Base-by-base conservation (phyloP, 2,113 vertebrate genomes). In the Oncorhynchus mykiss region DNA sequence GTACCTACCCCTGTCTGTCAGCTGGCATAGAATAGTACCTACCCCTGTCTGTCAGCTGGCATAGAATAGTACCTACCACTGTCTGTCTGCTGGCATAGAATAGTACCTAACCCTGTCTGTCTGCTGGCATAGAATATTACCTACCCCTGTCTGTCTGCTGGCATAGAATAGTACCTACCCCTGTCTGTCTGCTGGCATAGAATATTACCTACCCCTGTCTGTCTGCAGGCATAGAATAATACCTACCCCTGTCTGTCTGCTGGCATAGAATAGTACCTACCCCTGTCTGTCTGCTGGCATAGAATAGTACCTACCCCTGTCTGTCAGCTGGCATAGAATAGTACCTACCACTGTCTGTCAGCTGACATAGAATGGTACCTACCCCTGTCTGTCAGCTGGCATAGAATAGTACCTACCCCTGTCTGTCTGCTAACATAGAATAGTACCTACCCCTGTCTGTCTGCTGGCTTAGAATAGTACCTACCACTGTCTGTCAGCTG, bases 31-130 rank as follows among this genome's bases (percentile, higher is more conserved):
- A 39, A 39, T 9, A 39, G 34, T 7, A 39, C 34, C 34, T 39
- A 9, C 8, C 13, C 64, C 73, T 68, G 82, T 39, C 34, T 39
- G 34, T 39, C 34, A 0, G 34, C 34, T 39, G 1, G 4, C 4
- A 29, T 49, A 76, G 34, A 39, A 39, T 9, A 39, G 34, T 7
- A 39, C 8, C 34, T 39, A 9, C 34, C 16, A 60, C 73, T 3
- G 70, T 71, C 39, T 45, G 64, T 60, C 70, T 22, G 71, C 34
- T 39, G 1, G 7, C 78, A 84, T 49, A 76, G 34, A 39, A 39
- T 8, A 39, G 34, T 7, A 39, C 34, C 34, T 39, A 8, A 7
- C 16, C 67, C 73, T 70, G 82, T 39, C 34, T 39, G 34, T 39
- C 34, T 0, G 34, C 34, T 39, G 4, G 3, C 0, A 31, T 49